Conservation (phyloP, 2,113 vertebrate species). For the Seriola dumerili region DNA sequence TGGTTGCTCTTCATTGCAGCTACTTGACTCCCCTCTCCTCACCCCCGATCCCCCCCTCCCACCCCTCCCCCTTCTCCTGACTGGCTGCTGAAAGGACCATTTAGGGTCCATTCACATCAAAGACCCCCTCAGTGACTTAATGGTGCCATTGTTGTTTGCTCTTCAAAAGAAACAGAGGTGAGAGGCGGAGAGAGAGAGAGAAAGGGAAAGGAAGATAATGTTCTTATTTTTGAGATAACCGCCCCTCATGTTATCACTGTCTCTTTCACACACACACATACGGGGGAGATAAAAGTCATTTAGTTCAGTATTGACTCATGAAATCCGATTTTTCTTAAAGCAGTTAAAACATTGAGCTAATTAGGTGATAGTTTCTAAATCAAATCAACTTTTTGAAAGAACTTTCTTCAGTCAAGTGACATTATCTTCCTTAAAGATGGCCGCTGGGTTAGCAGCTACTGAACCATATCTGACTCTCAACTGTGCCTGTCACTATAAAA, state of each 20-base stretch:
- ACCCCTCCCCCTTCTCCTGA: background rate
- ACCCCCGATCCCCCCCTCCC: background rate
- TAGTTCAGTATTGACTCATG: background rate
- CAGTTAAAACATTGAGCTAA: constrained; percentile 37
- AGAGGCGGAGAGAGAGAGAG: constrained; percentile 32
- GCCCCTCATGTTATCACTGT: background rate
- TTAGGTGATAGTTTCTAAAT: constrained; percentile 23
- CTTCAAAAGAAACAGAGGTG: constrained; percentile 61
- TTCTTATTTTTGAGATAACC: constrained; percentile 9
- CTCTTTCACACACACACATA: constrained; percentile 13
- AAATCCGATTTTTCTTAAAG: constrained; percentile 27
- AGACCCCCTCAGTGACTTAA: constrained; percentile 61
- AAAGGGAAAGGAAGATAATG: constrained; percentile 50
- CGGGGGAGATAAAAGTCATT: constrained; percentile 2
- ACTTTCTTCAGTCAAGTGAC: constrained; percentile 38
- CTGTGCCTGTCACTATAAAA: constrained; percentile 37
- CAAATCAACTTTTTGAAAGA: constrained; percentile 27
- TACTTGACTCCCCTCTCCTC: constrained; percentile 1
- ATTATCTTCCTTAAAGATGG: constrained; percentile 40
- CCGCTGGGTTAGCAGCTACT: constrained; percentile 16
- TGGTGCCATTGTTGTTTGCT: constrained; percentile 64
- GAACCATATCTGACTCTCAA: constrained; percentile 51
- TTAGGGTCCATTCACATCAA: constrained; percentile 68
- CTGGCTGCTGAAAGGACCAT: constrained; percentile 44
- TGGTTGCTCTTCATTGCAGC: constrained; percentile 7